Percentiles rank a stretch among this genome's conserved stretches.
Evolutionary conservation across 2,888 invertebrate genomes (phyloP).

Genomic region (Tyria jacobaeae): DNA sequence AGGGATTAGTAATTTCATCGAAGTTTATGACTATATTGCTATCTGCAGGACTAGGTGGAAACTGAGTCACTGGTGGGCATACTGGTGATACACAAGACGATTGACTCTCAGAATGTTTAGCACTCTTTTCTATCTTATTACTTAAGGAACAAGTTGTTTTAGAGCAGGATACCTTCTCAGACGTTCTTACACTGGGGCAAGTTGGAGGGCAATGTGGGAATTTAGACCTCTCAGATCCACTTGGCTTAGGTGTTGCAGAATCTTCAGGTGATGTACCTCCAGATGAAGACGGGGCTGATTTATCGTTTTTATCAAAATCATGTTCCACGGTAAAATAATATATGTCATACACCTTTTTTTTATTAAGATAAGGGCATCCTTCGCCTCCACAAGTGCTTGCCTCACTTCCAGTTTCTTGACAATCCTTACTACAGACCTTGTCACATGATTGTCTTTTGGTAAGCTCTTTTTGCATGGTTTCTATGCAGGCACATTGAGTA

Average conservation of each 20-base stretch:
- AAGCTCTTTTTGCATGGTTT: constrained; percentile 71
- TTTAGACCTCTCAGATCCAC: constrained; percentile 40
- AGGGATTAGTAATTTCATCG: constrained; percentile 72
- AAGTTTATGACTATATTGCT: constrained; percentile 70
- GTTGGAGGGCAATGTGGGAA: constrained; percentile 64
- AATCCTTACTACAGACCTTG: constrained; percentile 66
- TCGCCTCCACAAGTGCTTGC: constrained; percentile 61
- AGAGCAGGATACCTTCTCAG: constrained; percentile 62
- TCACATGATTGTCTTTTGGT: constrained; percentile 60
- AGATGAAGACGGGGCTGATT: neutral
- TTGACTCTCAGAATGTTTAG: neutral
- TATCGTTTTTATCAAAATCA: constrained; percentile 56
- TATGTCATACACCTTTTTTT: constrained; percentile 65
- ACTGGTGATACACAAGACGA: constrained; percentile 54
- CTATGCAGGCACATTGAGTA: constrained; percentile 78
- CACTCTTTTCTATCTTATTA: constrained; percentile 23
- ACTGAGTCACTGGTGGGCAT: constrained; percentile 53
- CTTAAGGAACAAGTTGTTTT: constrained; percentile 61
- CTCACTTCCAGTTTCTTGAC: constrained; percentile 61
- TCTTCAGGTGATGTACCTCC: constrained; percentile 16
- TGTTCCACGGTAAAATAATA: constrained; percentile 79
- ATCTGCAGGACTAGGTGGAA: constrained; percentile 74
- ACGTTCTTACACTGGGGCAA: constrained; percentile 64
- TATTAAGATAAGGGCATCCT: constrained; percentile 62
- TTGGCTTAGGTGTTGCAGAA: neutral